Evolutionary conservation across 1,140 invertebrate species (phyloP).

Genomic region (Agraylea sexmaculata): DNA sequence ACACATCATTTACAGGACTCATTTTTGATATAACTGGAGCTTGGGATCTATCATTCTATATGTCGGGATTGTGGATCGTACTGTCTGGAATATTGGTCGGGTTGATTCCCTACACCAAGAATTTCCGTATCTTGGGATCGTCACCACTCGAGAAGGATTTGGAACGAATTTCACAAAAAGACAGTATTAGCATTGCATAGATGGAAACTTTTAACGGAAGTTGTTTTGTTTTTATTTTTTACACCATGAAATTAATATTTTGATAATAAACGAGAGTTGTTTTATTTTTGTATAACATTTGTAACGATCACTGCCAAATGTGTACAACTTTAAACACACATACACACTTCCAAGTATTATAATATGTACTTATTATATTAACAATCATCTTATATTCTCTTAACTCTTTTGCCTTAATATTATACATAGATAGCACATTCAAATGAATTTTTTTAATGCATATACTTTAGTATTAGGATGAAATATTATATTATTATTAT

Average conservation of each 20-base stretch:
- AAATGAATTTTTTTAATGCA: too few species aligned
- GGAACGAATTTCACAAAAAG: conserved; percentile 22
- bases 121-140: conserved; percentile 49
- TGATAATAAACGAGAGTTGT: not conserved
- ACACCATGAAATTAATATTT: not conserved
- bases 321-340: too few species aligned
- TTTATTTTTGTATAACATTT: not conserved
- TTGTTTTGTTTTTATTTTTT: not conserved
- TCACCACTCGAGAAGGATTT: conserved; percentile 49
- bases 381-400: too few species aligned
- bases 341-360: too few species aligned
- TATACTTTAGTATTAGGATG: too few species aligned
- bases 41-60: conserved; percentile 64
- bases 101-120: conserved; percentile 52
- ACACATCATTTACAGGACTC: conserved; percentile 54
- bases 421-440: too few species aligned
- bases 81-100: conserved; percentile 63
- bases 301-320: too few species aligned
- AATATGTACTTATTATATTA: too few species aligned
- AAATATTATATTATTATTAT: too few species aligned
- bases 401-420: too few species aligned
- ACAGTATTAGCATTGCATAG: conserved; percentile 21
- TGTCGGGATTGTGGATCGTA: conserved; percentile 63
- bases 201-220: conserved; percentile 2
- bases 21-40: conserved; percentile 55